Evolutionary conservation across 2,113 vertebrate genomes (phyloP).

Genomic region (Emydocephalus ijimae): DNA sequence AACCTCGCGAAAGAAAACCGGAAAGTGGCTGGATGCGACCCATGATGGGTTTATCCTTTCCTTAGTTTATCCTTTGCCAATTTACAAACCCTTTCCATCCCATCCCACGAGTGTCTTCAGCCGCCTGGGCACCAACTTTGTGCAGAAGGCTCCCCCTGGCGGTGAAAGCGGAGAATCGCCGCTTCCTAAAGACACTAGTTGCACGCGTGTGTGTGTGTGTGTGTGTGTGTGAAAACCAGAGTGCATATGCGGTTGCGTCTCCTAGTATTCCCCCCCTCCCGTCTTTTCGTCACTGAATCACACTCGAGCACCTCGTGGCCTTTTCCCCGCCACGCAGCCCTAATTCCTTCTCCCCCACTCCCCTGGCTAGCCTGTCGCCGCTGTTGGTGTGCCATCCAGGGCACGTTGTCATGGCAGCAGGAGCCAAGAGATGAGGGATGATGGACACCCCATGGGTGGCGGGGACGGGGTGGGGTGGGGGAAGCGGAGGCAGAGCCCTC

Average conservation of each 20-base stretch:
- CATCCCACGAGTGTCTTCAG: not conserved
- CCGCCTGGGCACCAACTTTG: not conserved
- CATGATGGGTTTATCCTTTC: not conserved
- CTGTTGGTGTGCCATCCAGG: conserved; percentile 4
- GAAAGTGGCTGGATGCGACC: not conserved
- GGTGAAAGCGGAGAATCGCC: not conserved
- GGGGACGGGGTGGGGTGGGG: not conserved
- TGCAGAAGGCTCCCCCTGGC: not conserved
- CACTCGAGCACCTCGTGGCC: not conserved
- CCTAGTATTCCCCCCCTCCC: not conserved
- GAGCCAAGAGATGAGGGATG: conserved; percentile 30
- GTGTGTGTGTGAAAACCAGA: not conserved
- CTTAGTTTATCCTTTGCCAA: not conserved
- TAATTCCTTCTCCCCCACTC: not conserved
- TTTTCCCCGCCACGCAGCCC: not conserved
- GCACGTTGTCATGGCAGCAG: conserved; percentile 26
- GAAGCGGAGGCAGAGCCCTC: not conserved
- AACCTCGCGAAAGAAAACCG: not conserved
- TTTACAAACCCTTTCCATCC: not conserved
- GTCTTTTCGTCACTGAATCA: not conserved
- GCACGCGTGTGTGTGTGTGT: not conserved
- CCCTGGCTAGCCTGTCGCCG: not conserved
- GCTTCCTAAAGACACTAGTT: not conserved
- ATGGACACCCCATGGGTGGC: conserved; percentile 18
- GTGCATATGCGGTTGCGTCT: not conserved